phyloP scores from a whole-genome alignment of 2,888 invertebrate genomes.

The Stratiomys singularior region DNA sequence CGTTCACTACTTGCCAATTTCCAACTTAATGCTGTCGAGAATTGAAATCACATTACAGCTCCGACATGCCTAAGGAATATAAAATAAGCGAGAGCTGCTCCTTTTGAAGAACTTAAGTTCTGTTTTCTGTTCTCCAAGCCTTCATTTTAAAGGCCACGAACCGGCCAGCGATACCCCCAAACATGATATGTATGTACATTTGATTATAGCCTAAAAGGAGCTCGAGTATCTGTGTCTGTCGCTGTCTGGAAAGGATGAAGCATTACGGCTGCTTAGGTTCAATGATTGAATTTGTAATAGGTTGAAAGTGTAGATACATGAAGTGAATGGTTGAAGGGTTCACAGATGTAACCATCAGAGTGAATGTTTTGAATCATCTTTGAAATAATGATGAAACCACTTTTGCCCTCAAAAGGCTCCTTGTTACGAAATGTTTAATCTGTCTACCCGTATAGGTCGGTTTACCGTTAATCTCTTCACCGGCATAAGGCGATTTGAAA shows the following conservation, averaged over 20 bases:
- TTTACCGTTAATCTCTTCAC: too few relatives aligned
- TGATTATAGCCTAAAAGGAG: not conserved
- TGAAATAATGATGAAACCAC: not conserved
- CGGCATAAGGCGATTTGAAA: too few relatives aligned
- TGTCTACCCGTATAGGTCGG: too few relatives aligned
- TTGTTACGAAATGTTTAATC: too few relatives aligned
- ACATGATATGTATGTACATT: not conserved
- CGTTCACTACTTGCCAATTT: slow-evolving; percentile 6
- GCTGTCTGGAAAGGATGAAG: not conserved
- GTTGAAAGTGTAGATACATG: not conserved
- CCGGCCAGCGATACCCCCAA: not conserved
- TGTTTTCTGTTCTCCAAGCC: not conserved
- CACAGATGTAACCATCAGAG: not conserved
- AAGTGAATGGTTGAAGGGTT: not conserved
- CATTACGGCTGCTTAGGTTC: not conserved
- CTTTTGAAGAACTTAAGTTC: not conserved
- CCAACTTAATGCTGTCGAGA: not conserved
- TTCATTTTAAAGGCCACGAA: not conserved
- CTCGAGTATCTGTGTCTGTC: not conserved
- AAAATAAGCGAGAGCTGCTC: not conserved
- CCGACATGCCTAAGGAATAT: not conserved
- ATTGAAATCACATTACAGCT: not conserved
- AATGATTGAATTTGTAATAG: not conserved
- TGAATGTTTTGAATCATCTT: not conserved
- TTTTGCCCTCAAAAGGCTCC: not conserved